phyloP scores from a whole-genome alignment of 2,797 vertebrate genomes.

The Micropoecilia bifurca region DNA sequence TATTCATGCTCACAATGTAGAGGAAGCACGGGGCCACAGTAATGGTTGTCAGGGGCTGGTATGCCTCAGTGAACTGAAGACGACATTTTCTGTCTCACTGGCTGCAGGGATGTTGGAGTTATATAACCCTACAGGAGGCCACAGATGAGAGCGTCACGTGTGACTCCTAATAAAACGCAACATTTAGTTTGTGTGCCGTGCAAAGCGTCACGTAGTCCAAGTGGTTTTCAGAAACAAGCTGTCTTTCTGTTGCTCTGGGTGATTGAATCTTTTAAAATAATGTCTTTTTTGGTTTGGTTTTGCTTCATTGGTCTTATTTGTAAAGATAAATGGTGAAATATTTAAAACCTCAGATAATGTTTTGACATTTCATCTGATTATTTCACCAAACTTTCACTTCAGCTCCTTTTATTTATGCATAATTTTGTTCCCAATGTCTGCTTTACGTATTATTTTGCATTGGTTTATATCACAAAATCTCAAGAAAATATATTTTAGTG shows the following conservation, averaged over 20 bases:
- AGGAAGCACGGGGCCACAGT: constrained; percentile 71
- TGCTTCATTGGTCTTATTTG: not conserved
- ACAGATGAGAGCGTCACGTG: constrained; percentile 76
- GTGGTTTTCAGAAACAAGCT: constrained; percentile 28
- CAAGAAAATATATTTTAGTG: not conserved
- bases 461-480: too few relatives aligned
- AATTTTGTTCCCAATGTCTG: not conserved
- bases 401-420: not conserved
- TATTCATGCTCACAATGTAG: constrained; percentile 78
- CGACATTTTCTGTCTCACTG: constrained; percentile 83
- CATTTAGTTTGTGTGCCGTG: constrained; percentile 61
- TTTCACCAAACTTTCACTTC: not conserved
- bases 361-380: constrained; percentile 7
- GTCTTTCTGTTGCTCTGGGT: constrained; percentile 19
- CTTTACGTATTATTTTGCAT: not conserved
- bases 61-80: constrained; percentile 81
- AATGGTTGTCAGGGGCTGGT: constrained; percentile 79
- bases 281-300: not conserved
- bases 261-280: constrained; percentile 5
- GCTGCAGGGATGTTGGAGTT: constrained; percentile 78
- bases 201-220: constrained; percentile 28
- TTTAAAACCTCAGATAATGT: not conserved
- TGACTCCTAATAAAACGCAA: constrained; percentile 72
- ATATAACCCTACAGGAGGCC: constrained; percentile 79
- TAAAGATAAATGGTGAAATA: constrained; percentile 9